Conservation (phyloP, 2,797 vertebrate genomes). For the Amphiprion clarkii region DNA sequence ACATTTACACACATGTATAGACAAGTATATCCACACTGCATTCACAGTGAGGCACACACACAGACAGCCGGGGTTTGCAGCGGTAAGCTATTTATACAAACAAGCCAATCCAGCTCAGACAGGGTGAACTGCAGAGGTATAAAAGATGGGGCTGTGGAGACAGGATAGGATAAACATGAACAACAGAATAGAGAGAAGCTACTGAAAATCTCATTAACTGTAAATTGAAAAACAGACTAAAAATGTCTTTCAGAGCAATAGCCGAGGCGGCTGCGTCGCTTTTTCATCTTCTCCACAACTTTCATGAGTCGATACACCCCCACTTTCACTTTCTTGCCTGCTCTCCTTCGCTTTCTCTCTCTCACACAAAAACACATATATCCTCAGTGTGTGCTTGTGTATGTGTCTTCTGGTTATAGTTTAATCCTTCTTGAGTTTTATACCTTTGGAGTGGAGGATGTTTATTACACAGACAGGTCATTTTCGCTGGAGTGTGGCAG, state of each 20-base stretch:
- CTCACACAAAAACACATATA: conserved; percentile 44
- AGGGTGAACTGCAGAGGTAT: conserved; percentile 63
- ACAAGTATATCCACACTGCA: conserved; percentile 31
- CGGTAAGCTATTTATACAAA: conserved; percentile 75
- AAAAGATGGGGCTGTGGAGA: conserved; percentile 68
- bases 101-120: conserved; percentile 73
- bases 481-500: conserved; percentile 1
- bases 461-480: conserved; percentile 38
- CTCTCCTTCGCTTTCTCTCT: conserved; percentile 7
- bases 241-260: conserved; percentile 71
- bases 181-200: conserved; percentile 68
- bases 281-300: conserved; percentile 72
- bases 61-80: conserved; percentile 29
- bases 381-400: conserved; percentile 17
- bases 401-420: conserved; percentile 14
- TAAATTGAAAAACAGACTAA: conserved; percentile 81
- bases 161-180: conserved; percentile 73
- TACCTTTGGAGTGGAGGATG: conserved; percentile 24
- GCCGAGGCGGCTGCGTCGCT: conserved; percentile 25
- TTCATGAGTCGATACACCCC: conserved; percentile 56
- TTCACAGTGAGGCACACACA: conserved; percentile 23
- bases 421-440: conserved; percentile 38
- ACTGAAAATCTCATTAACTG: conserved; percentile 82
- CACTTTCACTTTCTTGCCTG: conserved; percentile 13
- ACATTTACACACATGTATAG: conserved; percentile 31